Evolutionary conservation across 2,888 invertebrate genomes (phyloP).

Genomic region (Drosophila leonis): DNA sequence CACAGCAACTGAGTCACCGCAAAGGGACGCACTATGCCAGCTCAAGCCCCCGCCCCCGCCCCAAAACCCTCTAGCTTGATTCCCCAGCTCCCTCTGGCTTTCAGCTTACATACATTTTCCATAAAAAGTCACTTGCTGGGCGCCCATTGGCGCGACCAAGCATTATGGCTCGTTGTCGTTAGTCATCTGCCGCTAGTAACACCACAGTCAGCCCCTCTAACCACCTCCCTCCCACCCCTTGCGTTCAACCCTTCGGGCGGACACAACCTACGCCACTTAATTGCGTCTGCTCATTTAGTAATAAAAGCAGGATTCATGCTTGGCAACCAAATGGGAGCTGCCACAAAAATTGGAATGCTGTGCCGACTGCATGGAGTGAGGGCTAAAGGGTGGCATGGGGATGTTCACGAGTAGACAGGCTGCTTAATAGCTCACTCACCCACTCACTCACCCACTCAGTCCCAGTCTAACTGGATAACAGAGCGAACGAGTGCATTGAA

Average conservation of each 20-base stretch:
- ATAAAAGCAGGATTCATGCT: constrained; percentile 63
- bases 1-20: constrained; percentile 60
- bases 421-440: constrained; percentile 7
- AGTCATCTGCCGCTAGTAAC: constrained; percentile 52
- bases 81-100: constrained; percentile 1
- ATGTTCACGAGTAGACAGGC: constrained; percentile 1
- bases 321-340: constrained; percentile 26
- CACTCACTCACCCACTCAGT: neutral
- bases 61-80: neutral
- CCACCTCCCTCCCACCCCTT: neutral
- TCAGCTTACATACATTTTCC: constrained; percentile 41
- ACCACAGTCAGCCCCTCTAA: neutral
- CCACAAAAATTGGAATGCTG: constrained; percentile 27
- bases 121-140: constrained; percentile 44
- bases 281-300: constrained; percentile 73
- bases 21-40: constrained; percentile 20
- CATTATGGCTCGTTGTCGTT: constrained; percentile 51
- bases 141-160: constrained; percentile 12
- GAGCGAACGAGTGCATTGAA: constrained; percentile 22
- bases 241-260: constrained; percentile 37
- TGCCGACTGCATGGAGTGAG: neutral
- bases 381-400: neutral
- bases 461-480: neutral
- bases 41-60: neutral
- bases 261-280: constrained; percentile 55